Base-by-base conservation (phyloP, 2,113 vertebrate genomes). In the Proterorhinus semilunaris region DNA sequence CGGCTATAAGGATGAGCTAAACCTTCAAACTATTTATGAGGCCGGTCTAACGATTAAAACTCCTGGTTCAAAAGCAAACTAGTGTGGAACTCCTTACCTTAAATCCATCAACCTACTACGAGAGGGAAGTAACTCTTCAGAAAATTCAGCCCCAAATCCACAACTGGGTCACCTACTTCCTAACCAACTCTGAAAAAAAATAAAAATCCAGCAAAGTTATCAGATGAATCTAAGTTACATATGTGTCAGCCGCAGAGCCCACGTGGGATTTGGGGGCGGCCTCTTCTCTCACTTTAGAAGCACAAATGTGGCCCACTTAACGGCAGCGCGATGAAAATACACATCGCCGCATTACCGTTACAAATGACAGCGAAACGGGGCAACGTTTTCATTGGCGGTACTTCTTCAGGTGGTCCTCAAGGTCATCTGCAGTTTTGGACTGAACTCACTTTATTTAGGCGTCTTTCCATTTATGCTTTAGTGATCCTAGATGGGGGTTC, bases 151-250 rank as follows among this genome's bases (percentile, higher is more conserved):
- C 71, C 27, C 67, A 42, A 71, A 48, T 57, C 63, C 46, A 73
- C 67, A 87, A 87, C 83, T 83, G 76, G 83, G 83, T 79, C 66
- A 79, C 76, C 71, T 64, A 78, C 64, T 83, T 81, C 49, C 52
- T 72, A 27, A 67, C 70, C 44, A 69, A 47, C n/a, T n/a, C 7
- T 1, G 10, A 47, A 47, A 47, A 47, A 10, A 27, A 76, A 53
- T n/a, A 13, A 65, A 53, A 64, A 10, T 46, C 49, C 17, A 58
- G 36, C 50, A 46, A 47, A 21, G 27, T 36, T 27, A 44, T 65
- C 62, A 71, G 66, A 66, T 66, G 42, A 62, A 10, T 45, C 3
- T 36, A 52, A 11, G 57, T 64, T 52, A 64, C 57, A 59, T 52
- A 21, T 53, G 57, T 45, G 61, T 66, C 66, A 71, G 21, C 7